Evolutionary conservation across 92 coral and sea anemone genomes (phyloP).

Genomic region (Chrysogorgia sp.): DNA sequence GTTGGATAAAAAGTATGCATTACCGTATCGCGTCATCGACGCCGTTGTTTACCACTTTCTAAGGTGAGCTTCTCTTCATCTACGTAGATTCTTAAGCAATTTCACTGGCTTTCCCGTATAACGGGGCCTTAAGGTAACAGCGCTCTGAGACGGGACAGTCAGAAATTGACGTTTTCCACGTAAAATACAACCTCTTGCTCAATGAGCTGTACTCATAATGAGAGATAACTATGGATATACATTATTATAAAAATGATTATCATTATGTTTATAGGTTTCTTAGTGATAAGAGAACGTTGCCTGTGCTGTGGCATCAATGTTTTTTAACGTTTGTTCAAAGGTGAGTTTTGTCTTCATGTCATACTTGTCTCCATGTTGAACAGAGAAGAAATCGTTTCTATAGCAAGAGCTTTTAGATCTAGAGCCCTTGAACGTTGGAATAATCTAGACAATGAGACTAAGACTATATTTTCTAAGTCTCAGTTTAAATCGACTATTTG

Average conservation of each 20-base stretch:
- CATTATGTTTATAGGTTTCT: constrained; percentile 68
- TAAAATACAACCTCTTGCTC: no score
- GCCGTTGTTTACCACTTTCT: constrained; percentile 91
- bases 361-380: not conserved
- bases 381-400: no score
- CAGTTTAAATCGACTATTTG: no score
- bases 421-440: no score
- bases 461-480: no score
- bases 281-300: constrained; percentile 82
- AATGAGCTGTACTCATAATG: not conserved
- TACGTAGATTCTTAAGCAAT: not conserved
- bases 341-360: no score
- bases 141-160: not conserved
- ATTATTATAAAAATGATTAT: not conserved
- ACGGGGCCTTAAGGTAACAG: not conserved
- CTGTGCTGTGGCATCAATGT: constrained; percentile 97
- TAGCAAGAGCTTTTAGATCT: no score
- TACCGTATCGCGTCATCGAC: constrained; percentile 93
- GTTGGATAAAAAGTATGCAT: constrained; percentile 93
- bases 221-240: not conserved
- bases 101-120: not conserved
- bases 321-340: constrained; percentile 90
- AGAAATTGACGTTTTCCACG: no score
- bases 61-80: constrained; percentile 56
- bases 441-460: no score